phyloP scores from a whole-genome alignment of 2,888 invertebrate species.

The Drosophila eohydei region DNA sequence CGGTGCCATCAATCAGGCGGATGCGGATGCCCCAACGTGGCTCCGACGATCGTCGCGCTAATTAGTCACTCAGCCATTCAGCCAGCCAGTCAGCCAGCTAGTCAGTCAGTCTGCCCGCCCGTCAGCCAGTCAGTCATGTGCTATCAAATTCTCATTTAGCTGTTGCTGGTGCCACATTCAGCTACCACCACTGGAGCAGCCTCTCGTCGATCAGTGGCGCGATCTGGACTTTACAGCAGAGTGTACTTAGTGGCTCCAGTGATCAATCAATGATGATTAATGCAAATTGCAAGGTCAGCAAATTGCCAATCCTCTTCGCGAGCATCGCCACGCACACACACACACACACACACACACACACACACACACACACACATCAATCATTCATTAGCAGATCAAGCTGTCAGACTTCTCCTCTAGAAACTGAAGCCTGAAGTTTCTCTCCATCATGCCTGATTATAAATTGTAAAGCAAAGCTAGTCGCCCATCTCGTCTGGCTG shows the following conservation, averaged over 20 bases:
- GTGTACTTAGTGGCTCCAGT: conserved; percentile 73
- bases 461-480: conserved; percentile 47
- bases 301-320: conserved; percentile 38
- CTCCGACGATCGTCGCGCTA: conserved; percentile 68
- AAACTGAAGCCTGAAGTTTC: conserved; percentile 23
- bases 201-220: conserved; percentile 51
- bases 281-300: conserved; percentile 80
- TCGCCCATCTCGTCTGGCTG: conserved; percentile 24
- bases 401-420: conserved; percentile 62
- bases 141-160: conserved; percentile 35
- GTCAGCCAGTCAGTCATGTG: conserved; percentile 20
- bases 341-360: conserved; percentile 70
- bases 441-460: conserved; percentile 51
- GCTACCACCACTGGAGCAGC: conserved; percentile 54
- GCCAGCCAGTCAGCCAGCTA: conserved; percentile 17
- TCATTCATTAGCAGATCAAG: conserved; percentile 81
- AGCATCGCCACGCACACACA: conserved; percentile 59
- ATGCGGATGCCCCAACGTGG: conserved; percentile 51
- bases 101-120: conserved; percentile 14
- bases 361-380: conserved; percentile 73
- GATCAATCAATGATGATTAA: conserved; percentile 82
- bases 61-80: conserved; percentile 74
- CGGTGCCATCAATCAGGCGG: conserved; percentile 84
- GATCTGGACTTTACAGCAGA: conserved; percentile 35
- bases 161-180: conserved; percentile 28